These are phyloP conservation scores for Theretra japonica DNA, from an alignment of 2,888 invertebrate species.

Conservation along the genomic window DNA sequence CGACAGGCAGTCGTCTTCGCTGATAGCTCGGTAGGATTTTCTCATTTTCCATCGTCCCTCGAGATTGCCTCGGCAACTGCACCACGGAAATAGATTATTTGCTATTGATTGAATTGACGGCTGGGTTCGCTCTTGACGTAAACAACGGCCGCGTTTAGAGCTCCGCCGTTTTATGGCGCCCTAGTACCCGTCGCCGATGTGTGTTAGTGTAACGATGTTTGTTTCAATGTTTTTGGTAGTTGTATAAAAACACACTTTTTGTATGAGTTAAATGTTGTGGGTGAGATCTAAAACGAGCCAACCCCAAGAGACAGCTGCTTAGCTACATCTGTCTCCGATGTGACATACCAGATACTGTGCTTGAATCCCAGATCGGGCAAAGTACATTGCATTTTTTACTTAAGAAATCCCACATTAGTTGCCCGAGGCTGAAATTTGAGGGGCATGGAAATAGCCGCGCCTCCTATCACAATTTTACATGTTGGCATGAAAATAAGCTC, in stretches of 20 bases:
- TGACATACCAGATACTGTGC: no score
- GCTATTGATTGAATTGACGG: constrained; percentile 70
- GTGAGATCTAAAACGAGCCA: no score
- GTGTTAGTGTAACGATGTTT: constrained; percentile 4
- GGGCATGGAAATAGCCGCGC: no score
- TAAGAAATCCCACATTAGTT: no score
- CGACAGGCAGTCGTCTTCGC: constrained; percentile 42
- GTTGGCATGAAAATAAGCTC: no score
- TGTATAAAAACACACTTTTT: neutral
- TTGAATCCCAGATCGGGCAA: no score
- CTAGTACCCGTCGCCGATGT: constrained; percentile 7
- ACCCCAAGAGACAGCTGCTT: no score
- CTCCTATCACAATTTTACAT: no score
- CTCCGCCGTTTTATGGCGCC: constrained; percentile 35
- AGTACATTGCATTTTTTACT: no score
- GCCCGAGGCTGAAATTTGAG: no score
- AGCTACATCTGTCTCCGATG: no score
- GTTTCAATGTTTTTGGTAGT: neutral
- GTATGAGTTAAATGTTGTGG: no score
- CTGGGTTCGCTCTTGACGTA: constrained; percentile 56
- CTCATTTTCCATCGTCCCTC: constrained; percentile 61
- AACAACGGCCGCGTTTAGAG: constrained; percentile 46
- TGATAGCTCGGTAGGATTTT: constrained; percentile 57
- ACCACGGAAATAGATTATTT: constrained; percentile 72
- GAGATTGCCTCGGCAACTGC: constrained; percentile 65